Conservation (phyloP, 2,797 vertebrate genomes). For the Brachyrhaphis roseni region DNA sequence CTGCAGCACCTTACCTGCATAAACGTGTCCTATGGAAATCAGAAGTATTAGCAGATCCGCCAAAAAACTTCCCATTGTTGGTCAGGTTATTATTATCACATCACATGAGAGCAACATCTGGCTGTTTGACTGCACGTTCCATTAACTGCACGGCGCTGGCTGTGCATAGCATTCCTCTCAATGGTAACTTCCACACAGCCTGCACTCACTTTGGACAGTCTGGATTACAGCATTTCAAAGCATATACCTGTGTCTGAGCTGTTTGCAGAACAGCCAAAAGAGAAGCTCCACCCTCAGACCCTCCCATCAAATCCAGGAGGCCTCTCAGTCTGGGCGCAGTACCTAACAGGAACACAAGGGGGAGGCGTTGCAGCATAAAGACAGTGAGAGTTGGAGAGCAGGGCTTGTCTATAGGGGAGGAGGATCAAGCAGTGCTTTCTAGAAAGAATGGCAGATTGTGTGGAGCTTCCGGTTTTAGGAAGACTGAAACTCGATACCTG, state of each 20-base stretch:
- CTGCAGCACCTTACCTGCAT: constrained; percentile 73
- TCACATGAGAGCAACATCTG: constrained; percentile 57
- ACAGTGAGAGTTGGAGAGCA: fast-evolving
- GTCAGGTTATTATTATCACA: constrained; percentile 9
- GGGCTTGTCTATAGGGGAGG: background rate
- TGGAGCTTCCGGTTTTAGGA: background rate
- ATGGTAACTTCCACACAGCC: constrained; percentile 19
- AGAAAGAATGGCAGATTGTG: background rate
- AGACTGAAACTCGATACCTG: constrained; percentile 3
- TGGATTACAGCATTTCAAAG: constrained; percentile 28
- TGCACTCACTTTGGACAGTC: constrained; percentile 16
- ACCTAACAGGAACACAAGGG: constrained; percentile 46
- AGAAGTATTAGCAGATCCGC: constrained; percentile 65
- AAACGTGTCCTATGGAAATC: constrained; percentile 60
- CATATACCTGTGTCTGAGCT: constrained; percentile 57
- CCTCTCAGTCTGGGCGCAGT: background rate
- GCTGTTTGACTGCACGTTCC: constrained; percentile 26
- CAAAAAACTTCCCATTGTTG: constrained; percentile 60
- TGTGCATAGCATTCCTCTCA: constrained; percentile 20
- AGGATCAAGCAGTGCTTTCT: background rate
- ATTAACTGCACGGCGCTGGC: constrained; percentile 21
- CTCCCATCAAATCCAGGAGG: constrained; percentile 29
- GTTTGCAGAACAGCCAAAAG: constrained; percentile 26
- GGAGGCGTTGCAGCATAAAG: constrained; percentile 25
- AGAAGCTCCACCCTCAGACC: constrained; percentile 54